Base-by-base conservation (phyloP, 2,888 invertebrate species). In the Chloroclysta siterata region DNA sequence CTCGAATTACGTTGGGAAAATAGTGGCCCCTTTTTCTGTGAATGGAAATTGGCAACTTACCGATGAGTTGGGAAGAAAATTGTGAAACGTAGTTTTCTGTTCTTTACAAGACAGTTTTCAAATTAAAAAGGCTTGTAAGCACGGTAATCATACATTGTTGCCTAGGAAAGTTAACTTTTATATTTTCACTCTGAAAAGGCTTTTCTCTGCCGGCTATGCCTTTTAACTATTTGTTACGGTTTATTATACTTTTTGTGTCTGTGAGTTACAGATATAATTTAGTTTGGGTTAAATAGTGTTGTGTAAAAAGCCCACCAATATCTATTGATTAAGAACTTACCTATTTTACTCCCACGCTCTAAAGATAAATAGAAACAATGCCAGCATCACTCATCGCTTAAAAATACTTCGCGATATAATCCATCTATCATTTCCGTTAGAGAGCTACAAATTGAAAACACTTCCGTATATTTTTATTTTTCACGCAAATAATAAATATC, bases 401-500 rank as follows among this genome's bases (percentile, higher is more conserved):
- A 65, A 63, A 67, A 66, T 61, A 68, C 62, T 55, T 64, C 60
- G 62, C 63, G 63, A 64, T 68, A 65, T 70, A 70, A 70, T 70
- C 68, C 70, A 70, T 70, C 70, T 64, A 67, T 67, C 65, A 67
- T 67, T 61, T 65, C 62, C 63, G 63, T 63, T 41, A 57, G 65
- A 56, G 54, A 53, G 64, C 65, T 55, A 68, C 65, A 69, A 65
- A 69, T 71, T 64, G 65, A 65, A 65, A 67, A 69, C 62, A 69
- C 63, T 67, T 71, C 61, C 62, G 62, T 66, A 70, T 68, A 65
- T 71, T 53, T 67, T 69, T 69, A 46, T 60, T 22, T 67, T 67
- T 62, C 46, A 62, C 55, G 58, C 65, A 71, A 71, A 71, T 71
- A 71, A 71, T 71, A 73, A 75, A 77, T 76, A 76, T 76, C 63